Base-by-base conservation (phyloP, 53 echinoderm and acorn worm species). In the Stichopus horrens region DNA sequence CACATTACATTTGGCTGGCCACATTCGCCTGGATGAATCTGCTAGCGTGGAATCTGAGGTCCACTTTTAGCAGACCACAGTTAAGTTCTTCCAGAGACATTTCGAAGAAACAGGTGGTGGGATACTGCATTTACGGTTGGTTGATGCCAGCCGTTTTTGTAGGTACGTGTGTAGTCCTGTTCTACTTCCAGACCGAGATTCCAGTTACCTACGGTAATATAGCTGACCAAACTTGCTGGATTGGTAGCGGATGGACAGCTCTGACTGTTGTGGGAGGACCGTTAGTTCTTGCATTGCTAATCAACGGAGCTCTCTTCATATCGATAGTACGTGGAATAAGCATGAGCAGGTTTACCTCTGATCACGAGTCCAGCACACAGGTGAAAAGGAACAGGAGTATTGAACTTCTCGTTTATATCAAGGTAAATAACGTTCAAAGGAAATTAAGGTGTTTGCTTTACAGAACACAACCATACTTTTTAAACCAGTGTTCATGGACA, bases 41-140 rank as follows among this genome's bases (percentile, higher is more conserved):
- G 7, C 88, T 91, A 4, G 91, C 88, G 8, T 91, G 91, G 91
- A 91, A 88, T 58, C 57, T 91, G 88, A 87, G 82, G 19, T 65
- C 51, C 10, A 84, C 84, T 8, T 84, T 84, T 52, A 63, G 22
- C 59, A 84, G 37, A 20, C 59, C 59, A 11, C 37, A 53, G 7
- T 51, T 65, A 37, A n/a, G 57, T 9, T 7, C 76, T 21, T 6
- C 9, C 5, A 76, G 9, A 8, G 9, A 9, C 9, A 16, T 9
- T 21, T 63, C 68, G 9, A 58, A 67, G 11, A 68, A 23, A 11
- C 57, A 58, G 11, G 37, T 65, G 65, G 8, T 84, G 8, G 65
- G 84, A 6, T 84, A 67, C 52, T 65, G 63, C 14, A 19, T 21
- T 84, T 84, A 84, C 16, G 84, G 84, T 14, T 84, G 84, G 84